Conservation (phyloP, 1,140 invertebrate genomes). For the Drosophila equinoxialis region DNA sequence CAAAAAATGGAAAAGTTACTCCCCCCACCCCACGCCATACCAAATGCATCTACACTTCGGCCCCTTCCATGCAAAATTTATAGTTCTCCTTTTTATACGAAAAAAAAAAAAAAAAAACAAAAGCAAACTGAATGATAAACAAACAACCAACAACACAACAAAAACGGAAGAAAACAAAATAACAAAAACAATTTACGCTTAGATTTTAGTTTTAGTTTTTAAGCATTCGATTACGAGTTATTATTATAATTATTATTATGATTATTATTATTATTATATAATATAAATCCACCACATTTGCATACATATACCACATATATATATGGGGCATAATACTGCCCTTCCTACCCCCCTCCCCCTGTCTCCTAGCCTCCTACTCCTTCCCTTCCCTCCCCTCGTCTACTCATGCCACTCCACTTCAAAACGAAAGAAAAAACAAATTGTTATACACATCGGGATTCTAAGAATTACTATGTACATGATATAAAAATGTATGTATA, state of each 20-base stretch:
- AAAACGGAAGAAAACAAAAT: neutral
- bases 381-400: neutral
- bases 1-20: neutral
- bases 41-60: too few relatives aligned
- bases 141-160: slow-evolving; percentile 31
- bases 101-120: neutral
- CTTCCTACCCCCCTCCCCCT: neutral
- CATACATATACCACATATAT: slow-evolving; percentile 6
- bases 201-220: slow-evolving; percentile 51
- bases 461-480: slow-evolving; percentile 37
- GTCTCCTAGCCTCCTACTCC: neutral
- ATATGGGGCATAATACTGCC: neutral
- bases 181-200: slow-evolving; percentile 57
- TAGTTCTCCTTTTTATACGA: neutral
- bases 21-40: neutral
- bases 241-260: slow-evolving; percentile 68
- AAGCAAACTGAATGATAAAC: neutral
- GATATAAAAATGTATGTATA: slow-evolving; percentile 11
- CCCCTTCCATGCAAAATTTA: too few relatives aligned
- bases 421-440: neutral
- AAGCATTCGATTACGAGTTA: slow-evolving; percentile 58
- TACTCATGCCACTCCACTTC: neutral
- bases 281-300: slow-evolving; percentile 47
- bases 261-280: slow-evolving; percentile 29
- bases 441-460: slow-evolving; percentile 50